Conservation (phyloP, 2,113 vertebrate species). For the Otocyon megalotis region DNA sequence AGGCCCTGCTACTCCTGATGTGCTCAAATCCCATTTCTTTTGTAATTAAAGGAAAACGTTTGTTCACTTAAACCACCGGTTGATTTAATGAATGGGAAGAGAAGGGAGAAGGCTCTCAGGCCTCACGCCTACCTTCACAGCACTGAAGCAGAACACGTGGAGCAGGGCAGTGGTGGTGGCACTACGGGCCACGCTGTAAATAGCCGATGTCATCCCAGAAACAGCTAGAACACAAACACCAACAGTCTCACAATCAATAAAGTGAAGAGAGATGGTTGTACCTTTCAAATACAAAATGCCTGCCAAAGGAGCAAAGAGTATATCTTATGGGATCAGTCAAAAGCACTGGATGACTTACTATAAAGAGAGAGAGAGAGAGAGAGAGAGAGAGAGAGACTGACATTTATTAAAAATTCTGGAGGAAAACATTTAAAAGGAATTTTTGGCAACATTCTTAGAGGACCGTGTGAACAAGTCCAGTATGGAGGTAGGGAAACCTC, state of each 20-base stretch:
- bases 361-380: neutral
- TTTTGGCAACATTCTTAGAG: neutral
- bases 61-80: accelerated
- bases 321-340: accelerated
- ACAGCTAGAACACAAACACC: conserved; percentile 90
- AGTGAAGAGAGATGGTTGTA: accelerated
- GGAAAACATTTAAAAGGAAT: neutral
- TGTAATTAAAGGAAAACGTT: accelerated
- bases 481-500: neutral
- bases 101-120: accelerated
- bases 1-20: neutral
- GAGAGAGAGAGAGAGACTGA: too few relatives aligned
- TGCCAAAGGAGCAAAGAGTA: too few relatives aligned
- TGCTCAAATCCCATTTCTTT: neutral
- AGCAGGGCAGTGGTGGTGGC: conserved; percentile 89
- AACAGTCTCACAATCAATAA: neutral
- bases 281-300: too few relatives aligned
- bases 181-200: conserved; percentile 94
- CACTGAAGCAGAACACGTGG: conserved; percentile 94
- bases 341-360: accelerated
- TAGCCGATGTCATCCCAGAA: conserved; percentile 91
- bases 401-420: neutral
- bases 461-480: neutral
- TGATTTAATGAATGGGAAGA: accelerated
- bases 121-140: conserved; percentile 93